Conservation (phyloP, 2,113 vertebrate species). For the Daphoenositta chrysoptera region DNA sequence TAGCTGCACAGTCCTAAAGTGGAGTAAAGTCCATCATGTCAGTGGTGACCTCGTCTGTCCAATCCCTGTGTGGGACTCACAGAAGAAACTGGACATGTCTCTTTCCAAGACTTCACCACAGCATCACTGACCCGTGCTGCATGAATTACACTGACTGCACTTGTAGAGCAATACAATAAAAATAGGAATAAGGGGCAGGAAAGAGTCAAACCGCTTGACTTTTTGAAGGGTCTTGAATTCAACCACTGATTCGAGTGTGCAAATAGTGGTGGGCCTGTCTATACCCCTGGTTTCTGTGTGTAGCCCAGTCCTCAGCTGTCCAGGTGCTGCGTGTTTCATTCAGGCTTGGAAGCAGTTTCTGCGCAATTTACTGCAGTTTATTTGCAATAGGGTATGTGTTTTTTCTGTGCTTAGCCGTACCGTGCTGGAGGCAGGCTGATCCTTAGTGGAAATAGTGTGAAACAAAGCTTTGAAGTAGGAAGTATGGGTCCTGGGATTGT, state of each 20-base stretch:
- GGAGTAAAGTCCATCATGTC: accelerated
- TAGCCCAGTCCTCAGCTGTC: background rate
- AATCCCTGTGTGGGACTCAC: background rate
- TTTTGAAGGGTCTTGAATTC: background rate
- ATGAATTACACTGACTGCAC: accelerated
- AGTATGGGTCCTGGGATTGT: background rate
- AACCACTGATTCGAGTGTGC: background rate
- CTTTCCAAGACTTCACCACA: background rate
- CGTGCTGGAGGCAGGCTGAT: background rate
- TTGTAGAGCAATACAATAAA: background rate
- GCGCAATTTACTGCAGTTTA: background rate
- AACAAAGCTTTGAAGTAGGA: slow-evolving; percentile 5
- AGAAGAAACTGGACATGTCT: accelerated
- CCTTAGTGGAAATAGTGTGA: background rate
- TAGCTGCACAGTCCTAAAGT: background rate
- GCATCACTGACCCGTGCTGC: background rate
- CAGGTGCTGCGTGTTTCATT: accelerated
- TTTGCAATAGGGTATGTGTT: background rate
- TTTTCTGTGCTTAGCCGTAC: background rate
- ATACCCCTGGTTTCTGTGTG: background rate
- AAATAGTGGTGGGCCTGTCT: background rate
- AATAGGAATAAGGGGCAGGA: accelerated
- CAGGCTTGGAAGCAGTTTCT: background rate
- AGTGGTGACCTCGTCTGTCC: accelerated
- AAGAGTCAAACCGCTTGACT: background rate